Conservation (phyloP, 2,888 invertebrate genomes). For the Lypha dubia region DNA sequence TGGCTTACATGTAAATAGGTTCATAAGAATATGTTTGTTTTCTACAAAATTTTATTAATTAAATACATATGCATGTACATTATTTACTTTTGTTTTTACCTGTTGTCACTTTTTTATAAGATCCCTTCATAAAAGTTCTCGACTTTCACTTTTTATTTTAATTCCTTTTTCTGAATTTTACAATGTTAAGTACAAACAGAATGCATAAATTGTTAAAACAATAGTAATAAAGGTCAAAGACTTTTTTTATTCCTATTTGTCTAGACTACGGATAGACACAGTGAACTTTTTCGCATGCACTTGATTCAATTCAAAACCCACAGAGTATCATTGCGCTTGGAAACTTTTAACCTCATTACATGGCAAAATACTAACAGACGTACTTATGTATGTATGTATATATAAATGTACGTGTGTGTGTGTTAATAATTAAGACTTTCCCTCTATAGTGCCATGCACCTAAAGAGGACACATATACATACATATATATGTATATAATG, state of each 20-base stretch:
- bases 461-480: not conserved
- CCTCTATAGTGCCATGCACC: not conserved
- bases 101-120: not conserved
- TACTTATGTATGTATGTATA: not conserved
- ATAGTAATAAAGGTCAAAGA: constrained; percentile 76
- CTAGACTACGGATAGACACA: constrained; percentile 75
- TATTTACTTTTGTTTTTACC: too few relatives aligned
- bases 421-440: constrained; percentile 43
- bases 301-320: constrained; percentile 71
- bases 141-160: constrained; percentile 65
- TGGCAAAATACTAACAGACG: constrained; percentile 24
- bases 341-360: constrained; percentile 74
- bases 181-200: constrained; percentile 51
- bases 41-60: too few relatives aligned
- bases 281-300: constrained; percentile 71
- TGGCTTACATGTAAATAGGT: too few relatives aligned
- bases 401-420: constrained; percentile 4
- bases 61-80: too few relatives aligned
- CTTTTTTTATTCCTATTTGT: constrained; percentile 71
- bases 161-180: constrained; percentile 51
- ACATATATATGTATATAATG: not conserved
- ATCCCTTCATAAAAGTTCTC: constrained; percentile 1
- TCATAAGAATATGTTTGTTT: too few relatives aligned
- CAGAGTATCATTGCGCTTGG: constrained; percentile 69
- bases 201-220: constrained; percentile 65